These are phyloP conservation scores for Drosophila antonietae DNA, from an alignment of 2,888 invertebrate species.

Conservation along the genomic window DNA sequence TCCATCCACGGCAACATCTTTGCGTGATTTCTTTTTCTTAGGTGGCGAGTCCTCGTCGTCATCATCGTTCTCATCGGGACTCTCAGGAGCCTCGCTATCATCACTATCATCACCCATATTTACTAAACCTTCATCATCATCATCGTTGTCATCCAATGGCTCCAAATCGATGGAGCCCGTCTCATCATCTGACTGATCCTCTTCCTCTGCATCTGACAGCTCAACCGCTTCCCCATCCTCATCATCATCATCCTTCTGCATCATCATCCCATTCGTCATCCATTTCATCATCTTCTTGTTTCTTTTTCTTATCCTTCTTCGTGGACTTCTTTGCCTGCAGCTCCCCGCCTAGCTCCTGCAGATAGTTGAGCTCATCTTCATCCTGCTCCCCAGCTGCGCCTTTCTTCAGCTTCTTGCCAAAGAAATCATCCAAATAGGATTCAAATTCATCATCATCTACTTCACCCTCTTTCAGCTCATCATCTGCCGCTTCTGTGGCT, in stretches of 20 bases:
- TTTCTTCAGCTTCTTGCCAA: slow-evolving; percentile 85
- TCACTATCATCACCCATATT: slow-evolving; percentile 70
- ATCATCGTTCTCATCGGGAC: slow-evolving; percentile 55
- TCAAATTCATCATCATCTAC: slow-evolving; percentile 88
- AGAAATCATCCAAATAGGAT: slow-evolving; percentile 85
- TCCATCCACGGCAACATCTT: slow-evolving; percentile 49
- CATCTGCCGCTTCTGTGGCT: slow-evolving; percentile 79
- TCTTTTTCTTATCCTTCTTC: slow-evolving; percentile 73
- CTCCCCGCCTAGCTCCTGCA: slow-evolving; percentile 88
- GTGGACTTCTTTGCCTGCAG: slow-evolving; percentile 67
- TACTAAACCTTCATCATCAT: slow-evolving; percentile 67
- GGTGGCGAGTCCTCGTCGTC: slow-evolving; percentile 62
- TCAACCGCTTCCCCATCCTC: slow-evolving; percentile 62
- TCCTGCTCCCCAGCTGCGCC: slow-evolving; percentile 87
- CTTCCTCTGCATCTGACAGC: slow-evolving; percentile 70
- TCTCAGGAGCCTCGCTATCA: slow-evolving; percentile 69
- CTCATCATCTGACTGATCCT: slow-evolving; percentile 82
- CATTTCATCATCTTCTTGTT: slow-evolving; percentile 81
- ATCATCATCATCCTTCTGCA: slow-evolving; percentile 73
- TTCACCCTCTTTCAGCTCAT: slow-evolving; percentile 88
- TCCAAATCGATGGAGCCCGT: slow-evolving; percentile 77
- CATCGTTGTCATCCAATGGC: slow-evolving; percentile 52
- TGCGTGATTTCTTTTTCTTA: slow-evolving; percentile 77
- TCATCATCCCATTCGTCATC: slow-evolving; percentile 81
- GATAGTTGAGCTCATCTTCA: slow-evolving; percentile 88